These are phyloP conservation scores for Acanthoscelides obtectus DNA, from an alignment of 2,888 invertebrate genomes.

Conservation along the genomic window DNA sequence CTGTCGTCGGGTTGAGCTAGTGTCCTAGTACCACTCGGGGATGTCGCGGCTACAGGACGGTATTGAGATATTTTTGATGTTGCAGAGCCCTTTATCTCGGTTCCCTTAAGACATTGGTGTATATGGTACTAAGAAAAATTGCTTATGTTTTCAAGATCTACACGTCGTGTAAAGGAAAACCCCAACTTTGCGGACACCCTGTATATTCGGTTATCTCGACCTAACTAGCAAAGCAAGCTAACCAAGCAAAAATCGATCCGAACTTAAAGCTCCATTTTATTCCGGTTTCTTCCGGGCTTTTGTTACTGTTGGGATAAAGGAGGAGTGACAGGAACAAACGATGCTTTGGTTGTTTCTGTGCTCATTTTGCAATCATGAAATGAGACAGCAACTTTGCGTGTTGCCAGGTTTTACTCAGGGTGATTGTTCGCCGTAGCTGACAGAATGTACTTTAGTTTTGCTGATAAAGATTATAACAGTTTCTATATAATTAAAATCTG, in stretches of 20 bases:
- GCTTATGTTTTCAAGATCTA: too few relatives aligned
- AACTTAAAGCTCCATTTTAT: neutral
- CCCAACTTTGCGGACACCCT: too few relatives aligned
- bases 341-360: neutral
- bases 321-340: neutral
- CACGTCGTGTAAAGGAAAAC: too few relatives aligned
- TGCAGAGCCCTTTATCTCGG: too few relatives aligned
- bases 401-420: neutral
- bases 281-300: neutral
- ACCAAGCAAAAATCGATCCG: neutral
- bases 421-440: neutral
- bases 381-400: neutral
- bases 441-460: neutral
- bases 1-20: too few relatives aligned
- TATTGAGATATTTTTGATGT: too few relatives aligned
- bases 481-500: too few relatives aligned
- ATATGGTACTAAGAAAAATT: too few relatives aligned
- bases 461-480: neutral
- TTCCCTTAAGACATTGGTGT: too few relatives aligned
- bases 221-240: too few relatives aligned
- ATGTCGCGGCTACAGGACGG: too few relatives aligned
- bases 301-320: neutral
- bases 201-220: neutral
- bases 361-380: neutral
- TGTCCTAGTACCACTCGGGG: too few relatives aligned